Base-by-base conservation (phyloP, 2,888 invertebrate species). In the Drosophila multiciliata region DNA sequence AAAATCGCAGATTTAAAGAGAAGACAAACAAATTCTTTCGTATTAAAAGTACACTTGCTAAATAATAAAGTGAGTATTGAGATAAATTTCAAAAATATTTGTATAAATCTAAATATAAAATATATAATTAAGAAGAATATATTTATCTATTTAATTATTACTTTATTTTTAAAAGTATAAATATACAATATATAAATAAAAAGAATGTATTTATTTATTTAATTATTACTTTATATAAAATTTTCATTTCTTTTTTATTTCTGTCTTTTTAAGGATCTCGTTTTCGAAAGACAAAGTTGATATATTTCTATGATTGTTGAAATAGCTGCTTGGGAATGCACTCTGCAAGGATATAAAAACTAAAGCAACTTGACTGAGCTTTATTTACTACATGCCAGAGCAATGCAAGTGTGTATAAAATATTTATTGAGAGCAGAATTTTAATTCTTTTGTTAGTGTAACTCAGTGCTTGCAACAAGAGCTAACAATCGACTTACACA, bases 391-490 rank as follows among this genome's bases (percentile, higher is more conserved):
- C 36, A 36, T 26, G 35, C 2, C 23, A 23, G 23, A 15, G 45
- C 23, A 23, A 17, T 26, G 26, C 17, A 49, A 57, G 42, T 59
- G 52, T 62, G 40, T 49, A 60, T 60, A 20, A 29, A n/a, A 32
- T 12, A 36, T 32, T 9, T 45, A 45, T 45, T 45, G 45, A 45
- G 23, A 36, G 35, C 49, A 35, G 23, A 17, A 67, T 42, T 67
- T 60, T 32, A 75, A 80, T 67, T 42, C 20, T 38, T 29, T 57
- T 42, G 50, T 57, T 29, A 36, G 32, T 26, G 26, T 3, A 64
- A 36, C 17, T 33, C 53, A 7, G 15, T 42, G 29, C 29, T 5
- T 17, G n/a, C 15, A 20, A 29, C 29, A 29, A 29, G 29, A 29
- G 36, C 42, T 62, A 50, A 40, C 62, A 61, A 61, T 35, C 33